Base-by-base conservation (phyloP, 2,113 vertebrate species). In the Atherinomorus stipes region DNA sequence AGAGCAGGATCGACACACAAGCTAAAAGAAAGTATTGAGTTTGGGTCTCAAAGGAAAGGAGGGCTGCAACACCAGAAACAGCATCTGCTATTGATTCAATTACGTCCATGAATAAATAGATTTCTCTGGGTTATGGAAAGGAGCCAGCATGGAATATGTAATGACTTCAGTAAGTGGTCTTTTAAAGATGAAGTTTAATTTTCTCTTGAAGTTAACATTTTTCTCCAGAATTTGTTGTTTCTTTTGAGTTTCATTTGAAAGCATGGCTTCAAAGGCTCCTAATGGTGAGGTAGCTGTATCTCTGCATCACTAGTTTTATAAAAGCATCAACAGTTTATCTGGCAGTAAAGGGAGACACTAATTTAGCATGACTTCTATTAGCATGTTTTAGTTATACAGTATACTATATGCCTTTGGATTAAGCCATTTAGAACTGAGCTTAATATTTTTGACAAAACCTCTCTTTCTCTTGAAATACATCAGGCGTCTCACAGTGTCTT, bases 11-110 rank as follows among this genome's bases (percentile, higher is more conserved):
- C 68, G 80, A 72, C 38, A 69, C 60, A 45, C 70, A 66, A 64
- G 78, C 71, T 71, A 85, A 85, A 81, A 51, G 26, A 76, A 59
- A 65, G 50, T 61, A 77, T 79, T 72, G 78, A 85, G 78, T 76
- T 74, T 16, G 22, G 45, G 58, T 68, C 73, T 90, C 77, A 79
- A 80, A 84, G 81, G 81, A 71, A 76, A 78, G 61, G 52, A 71
- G 5, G 26, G 61, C 74, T 67, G 42, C 57, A 75, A 69, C 58
- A 75, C 28, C 50, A 73, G 67, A 90, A 74, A 74, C 66, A 71
- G 51, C 58, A 81, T 81, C 64, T 86, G 58, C 57, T 81, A 79
- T 84, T 84, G 74, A 88, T 87, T 79, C 45, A 86, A 74, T 84
- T 70, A 84, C 77, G 40, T 63, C 56, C 47, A 76, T 67, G 74